Evolutionary conservation across 2,888 invertebrate genomes (phyloP).

Genomic region (Eupithecia subumbrata): DNA sequence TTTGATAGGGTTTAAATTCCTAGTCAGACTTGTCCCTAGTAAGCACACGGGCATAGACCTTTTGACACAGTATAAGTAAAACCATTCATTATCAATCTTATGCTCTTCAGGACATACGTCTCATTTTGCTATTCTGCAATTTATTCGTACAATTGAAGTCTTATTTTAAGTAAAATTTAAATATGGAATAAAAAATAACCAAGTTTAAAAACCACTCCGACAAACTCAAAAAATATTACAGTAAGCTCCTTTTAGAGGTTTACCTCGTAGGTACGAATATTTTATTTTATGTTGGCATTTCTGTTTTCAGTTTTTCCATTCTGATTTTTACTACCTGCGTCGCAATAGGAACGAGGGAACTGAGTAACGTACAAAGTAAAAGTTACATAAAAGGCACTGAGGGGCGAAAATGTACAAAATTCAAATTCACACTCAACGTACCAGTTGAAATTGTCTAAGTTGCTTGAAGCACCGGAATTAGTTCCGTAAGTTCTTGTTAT

Average conservation of each 20-base stretch:
- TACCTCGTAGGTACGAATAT: neutral
- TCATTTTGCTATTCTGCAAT: neutral
- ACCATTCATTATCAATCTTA: neutral
- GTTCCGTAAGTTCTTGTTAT: conserved; percentile 29
- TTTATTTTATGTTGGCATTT: neutral
- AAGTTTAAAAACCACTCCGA: neutral
- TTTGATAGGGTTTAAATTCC: neutral
- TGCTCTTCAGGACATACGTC: neutral
- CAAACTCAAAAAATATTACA: neutral
- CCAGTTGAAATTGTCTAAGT: conserved; percentile 35
- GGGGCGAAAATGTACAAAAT: conserved; percentile 40
- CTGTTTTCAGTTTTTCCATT: conserved; percentile 4
- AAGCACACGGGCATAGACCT: neutral
- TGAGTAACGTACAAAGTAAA: conserved; percentile 53
- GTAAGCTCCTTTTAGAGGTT: neutral
- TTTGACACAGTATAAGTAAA: neutral
- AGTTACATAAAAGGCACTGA: conserved; percentile 49
- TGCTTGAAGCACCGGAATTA: conserved; percentile 32
- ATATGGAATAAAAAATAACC: neutral
- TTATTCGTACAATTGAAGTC: neutral
- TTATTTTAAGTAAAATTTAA: neutral
- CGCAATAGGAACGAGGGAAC: conserved; percentile 38
- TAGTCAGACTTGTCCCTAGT: neutral
- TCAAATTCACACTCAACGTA: conserved; percentile 39
- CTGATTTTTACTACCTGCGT: conserved; percentile 16